Base-by-base conservation (phyloP, 1,140 invertebrate genomes). In the Aphaenogaster floridana region DNA sequence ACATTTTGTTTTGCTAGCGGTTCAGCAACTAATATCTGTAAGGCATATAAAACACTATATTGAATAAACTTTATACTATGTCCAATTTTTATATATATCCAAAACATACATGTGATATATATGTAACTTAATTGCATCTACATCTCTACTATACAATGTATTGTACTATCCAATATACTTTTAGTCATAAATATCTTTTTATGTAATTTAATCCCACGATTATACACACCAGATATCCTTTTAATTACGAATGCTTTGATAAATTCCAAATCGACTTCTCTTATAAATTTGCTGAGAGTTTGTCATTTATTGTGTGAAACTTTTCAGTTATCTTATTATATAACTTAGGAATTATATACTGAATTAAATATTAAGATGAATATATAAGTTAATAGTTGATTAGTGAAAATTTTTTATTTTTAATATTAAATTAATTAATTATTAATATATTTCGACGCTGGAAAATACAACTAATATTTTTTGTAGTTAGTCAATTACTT, bases 1-100 rank as follows among this genome's bases (percentile, higher is more conserved):
- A 39, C 39, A 42, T 72, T 72, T 81, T 72, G n/a, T 80, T 68
- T 59, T 34, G 6, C 21, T 36, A 68, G 13, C n/a, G 21, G 48
- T 81, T 59, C 50, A 59, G 8, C 21, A 59, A 45, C 39, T 34
- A 21, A 71, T 81, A 81, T 1, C 1, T 48, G 17, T 61, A 61
- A 45, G 61, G 34, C 59, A 36, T 42, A 34, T 21, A 34, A 59
- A 21, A 5, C 45, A 21, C 15, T 69, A 4, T 45, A 28, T 57
- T 17, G 17, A 21, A 4, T 50, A 11, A 39, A n/a, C 21, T 54
- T 6, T 21, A 21, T 17, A 9, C 15, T 54, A 28, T 13, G 7
- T 45, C 13, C 48, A 71, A 45, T 71, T 81, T 71, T 71, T 42
- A 57, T 45, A n/a, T 39, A 17, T 63, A 63, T 36, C 36, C 13